Conservation (phyloP, 1,140 invertebrate species). For the Chrysopa pallens region DNA sequence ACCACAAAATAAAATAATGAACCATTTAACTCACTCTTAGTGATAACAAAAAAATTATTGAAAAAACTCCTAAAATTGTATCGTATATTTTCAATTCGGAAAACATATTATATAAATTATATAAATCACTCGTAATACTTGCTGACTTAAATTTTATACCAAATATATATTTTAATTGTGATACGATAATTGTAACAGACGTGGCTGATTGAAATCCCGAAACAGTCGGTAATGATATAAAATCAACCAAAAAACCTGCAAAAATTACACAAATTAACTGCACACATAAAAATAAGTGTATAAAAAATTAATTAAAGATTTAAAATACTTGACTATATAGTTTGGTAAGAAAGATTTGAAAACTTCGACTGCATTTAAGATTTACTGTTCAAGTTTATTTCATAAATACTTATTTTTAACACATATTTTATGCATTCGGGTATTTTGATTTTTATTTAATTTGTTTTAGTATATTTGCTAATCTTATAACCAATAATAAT, state of each 20-base stretch:
- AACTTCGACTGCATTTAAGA: too few relatives aligned
- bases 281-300: too few relatives aligned
- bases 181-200: conserved; percentile 74
- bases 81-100: conserved; percentile 34
- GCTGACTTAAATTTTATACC: conserved; percentile 47
- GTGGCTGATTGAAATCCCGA: conserved; percentile 87
- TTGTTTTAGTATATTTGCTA: too few relatives aligned
- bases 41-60: conserved; percentile 41
- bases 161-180: conserved; percentile 71
- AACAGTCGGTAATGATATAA: conserved; percentile 82
- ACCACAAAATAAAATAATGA: not conserved
- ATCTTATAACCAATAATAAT: too few relatives aligned
- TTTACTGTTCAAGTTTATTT: too few relatives aligned
- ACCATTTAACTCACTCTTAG: conserved; percentile 34
- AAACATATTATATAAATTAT: conserved; percentile 36
- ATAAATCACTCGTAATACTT: conserved; percentile 37
- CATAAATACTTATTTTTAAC: too few relatives aligned
- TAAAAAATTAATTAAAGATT: too few relatives aligned
- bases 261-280: conserved; percentile 1
- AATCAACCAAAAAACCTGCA: conserved; percentile 80
- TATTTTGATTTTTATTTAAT: too few relatives aligned
- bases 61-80: conserved; percentile 38
- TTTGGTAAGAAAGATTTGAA: too few relatives aligned
- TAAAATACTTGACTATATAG: too few relatives aligned
- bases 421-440: too few relatives aligned